Evolutionary conservation across 2,113 vertebrate genomes (phyloP), one percentile per base, ranked within the genome.

Genomic region (Scomber japonicus): DNA sequence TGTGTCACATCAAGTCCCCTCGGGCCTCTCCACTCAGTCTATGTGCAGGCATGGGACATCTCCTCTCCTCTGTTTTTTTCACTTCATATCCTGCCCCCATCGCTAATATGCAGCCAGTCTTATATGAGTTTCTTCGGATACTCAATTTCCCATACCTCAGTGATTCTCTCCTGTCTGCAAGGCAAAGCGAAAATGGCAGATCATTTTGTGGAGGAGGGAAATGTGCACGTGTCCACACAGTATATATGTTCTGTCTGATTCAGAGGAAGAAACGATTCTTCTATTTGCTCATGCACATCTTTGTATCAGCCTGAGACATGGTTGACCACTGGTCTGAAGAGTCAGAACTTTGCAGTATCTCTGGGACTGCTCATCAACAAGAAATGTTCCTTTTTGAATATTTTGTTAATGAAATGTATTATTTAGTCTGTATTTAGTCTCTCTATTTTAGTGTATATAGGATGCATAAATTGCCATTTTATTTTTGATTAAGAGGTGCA

Each of bases 1-100:
- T 82, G 78, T 92, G 83, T 86, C 82, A 84, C 87, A 86, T 88
- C 73, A 87, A 89, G 89, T 83, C 80, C 90, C 89, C 82, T 80
- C 53, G 35, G 84, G 84, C 75, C 71, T 83, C 77, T 82, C 74
- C 60, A 63, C 75, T 82, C 72, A 65, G 40, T 30, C 67, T 74
- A 27, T 82, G 72, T 59, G 64, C 74, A 15, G 61, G 73, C 71
- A 76, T 75, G 75, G 84, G 87, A 88, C 76, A 74, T 86, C 81
- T 88, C 79, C 78, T 54, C 70, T 73, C 71, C 80, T 89, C 66
- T 61, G 31, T 35, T 35, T 82, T 88, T 89, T 89, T 76, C 80
- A 73, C 82, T 89, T 79, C 75, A 85, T 67, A 72, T 64, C 71
- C 76, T 71, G 55, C 66, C 83, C 88, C 70, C 84, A 78, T 90